A percentile compares a stretch with the other conserved stretches of the same genome.
These are phyloP conservation scores for Mythimna pallens DNA, from an alignment of 2,888 invertebrate genomes.

Conservation along the genomic window DNA sequence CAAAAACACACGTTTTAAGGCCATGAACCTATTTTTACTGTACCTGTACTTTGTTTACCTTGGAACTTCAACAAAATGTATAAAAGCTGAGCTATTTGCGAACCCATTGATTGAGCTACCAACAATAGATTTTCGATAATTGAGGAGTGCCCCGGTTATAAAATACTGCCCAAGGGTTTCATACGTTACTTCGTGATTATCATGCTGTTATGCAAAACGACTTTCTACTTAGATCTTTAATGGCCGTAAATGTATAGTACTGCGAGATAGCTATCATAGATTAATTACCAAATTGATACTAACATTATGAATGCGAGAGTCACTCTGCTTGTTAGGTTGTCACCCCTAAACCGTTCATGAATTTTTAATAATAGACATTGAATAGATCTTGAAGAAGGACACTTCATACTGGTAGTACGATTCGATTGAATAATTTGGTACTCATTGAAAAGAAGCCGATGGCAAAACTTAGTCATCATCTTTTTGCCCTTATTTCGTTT, in stretches of 20 bases:
- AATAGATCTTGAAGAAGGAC: too few species aligned
- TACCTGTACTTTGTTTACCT: not conserved
- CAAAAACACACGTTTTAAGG: not conserved
- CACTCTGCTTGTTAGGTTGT: not conserved
- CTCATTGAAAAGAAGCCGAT: too few species aligned
- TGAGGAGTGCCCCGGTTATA: not conserved
- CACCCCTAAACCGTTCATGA: not conserved
- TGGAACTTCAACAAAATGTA: not conserved
- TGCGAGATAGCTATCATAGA: slow-evolving; percentile 8
- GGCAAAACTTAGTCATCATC: too few species aligned
- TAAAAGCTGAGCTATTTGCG: slow-evolving; percentile 3
- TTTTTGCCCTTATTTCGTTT: too few species aligned
- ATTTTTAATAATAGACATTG: not conserved
- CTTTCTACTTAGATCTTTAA: slow-evolving; percentile 10
- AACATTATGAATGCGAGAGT: not conserved
- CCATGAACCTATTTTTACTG: not conserved
- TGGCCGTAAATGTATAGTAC: slow-evolving; percentile 12
- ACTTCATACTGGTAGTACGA: too few species aligned
- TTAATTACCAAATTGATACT: slow-evolving; percentile 2
- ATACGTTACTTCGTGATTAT: slow-evolving; percentile 17
- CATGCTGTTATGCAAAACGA: slow-evolving; percentile 14
- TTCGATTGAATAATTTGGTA: too few species aligned
- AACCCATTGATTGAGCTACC: slow-evolving; percentile 4
- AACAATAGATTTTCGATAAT: slow-evolving; percentile 29
- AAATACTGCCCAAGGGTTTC: not conserved